Base-by-base conservation (phyloP, 37 sponge, comb jelly and placozoan species). In the Beroe ovata region DNA sequence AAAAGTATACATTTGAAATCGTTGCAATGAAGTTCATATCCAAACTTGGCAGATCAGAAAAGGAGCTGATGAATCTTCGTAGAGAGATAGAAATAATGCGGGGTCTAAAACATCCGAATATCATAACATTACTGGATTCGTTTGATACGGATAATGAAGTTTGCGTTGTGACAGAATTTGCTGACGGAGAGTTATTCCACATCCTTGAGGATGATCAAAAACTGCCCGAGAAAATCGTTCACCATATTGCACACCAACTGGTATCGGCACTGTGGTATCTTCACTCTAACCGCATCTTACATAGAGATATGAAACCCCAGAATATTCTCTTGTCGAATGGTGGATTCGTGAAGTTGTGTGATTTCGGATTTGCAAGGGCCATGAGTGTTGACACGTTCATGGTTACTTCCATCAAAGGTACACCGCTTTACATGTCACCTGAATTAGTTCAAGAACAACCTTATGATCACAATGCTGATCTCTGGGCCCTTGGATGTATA, bases 221-320 rank as follows among this genome's bases (percentile, higher is more conserved):
- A 38, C 91, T 96, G 6, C 89, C 90, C 0, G 95, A 94, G 63
- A 89, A 36, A 37, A 88, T 89, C 60, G 92, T 96, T 20, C 93
- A 92, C 71, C 59, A 69, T 8, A 92, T 96, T 60, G 94, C 97
- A 0, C 89, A 72, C 36, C 97, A 96, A 91, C 91, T 96, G 28
- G 95, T 96, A 35, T 95, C 95, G 29, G 95, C 97, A 0, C 90
- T 96, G 0, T 95, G 91, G 88, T 96, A 96, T 72, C 92, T 96
- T 0, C 97, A 96, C 72, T 95, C 97, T 18, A 91, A 92, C 33
- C 92, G 95, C 16, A 96, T 96, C 69, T 91, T 96, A 0, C 97
- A 96, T 71, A 77, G 97, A 16, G 97, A 96, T 91, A 96, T 96
- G 95, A 96, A 96, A 64, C 97, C 97, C n/a, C 97, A 96, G 84